phyloP scores from a whole-genome alignment of 2,113 vertebrate genomes.

The Tachysurus vachellii region DNA sequence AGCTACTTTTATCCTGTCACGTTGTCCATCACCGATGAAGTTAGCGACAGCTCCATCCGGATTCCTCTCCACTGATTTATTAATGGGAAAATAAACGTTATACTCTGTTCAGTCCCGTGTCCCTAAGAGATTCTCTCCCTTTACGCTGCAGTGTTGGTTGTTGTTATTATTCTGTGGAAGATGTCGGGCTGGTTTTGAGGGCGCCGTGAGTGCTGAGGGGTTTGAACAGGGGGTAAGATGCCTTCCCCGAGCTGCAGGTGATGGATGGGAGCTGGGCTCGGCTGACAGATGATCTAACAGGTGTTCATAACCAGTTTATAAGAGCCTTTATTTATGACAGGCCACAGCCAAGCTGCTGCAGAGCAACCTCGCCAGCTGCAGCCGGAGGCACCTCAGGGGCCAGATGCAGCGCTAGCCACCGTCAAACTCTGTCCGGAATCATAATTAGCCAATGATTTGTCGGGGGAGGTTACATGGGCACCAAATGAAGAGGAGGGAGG shows the following conservation, averaged over 20 bases:
- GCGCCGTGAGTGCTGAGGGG: constrained; percentile 65
- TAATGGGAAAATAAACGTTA: constrained; percentile 88
- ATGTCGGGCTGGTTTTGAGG: constrained; percentile 32
- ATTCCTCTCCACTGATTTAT: constrained; percentile 76
- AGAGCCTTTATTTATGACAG: constrained; percentile 95
- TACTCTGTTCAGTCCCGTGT: constrained; percentile 85
- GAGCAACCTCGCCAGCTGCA: constrained; percentile 91
- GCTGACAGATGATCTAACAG: constrained; percentile 97
- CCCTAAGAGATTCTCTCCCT: constrained; percentile 90
- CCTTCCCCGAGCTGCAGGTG: constrained; percentile 63
- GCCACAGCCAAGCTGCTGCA: constrained; percentile 84
- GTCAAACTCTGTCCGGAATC: constrained; percentile 87
- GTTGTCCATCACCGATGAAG: constrained; percentile 77
- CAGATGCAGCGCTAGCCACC: constrained; percentile 81
- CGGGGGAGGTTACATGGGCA: constrained; percentile 58
- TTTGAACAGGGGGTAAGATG: constrained; percentile 85
- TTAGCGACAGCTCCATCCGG: constrained; percentile 76
- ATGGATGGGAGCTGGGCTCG: constrained; percentile 89
- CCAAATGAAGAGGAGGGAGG: constrained; percentile 56
- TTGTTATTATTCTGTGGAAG: constrained; percentile 38
- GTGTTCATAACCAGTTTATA: constrained; percentile 98
- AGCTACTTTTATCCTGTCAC: constrained; percentile 79
- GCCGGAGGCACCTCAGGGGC: constrained; percentile 79
- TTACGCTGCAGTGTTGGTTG: constrained; percentile 59
- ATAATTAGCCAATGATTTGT: constrained; percentile 86